Conservation (phyloP, 2,113 vertebrate species). For the Brachyhypopomus gauderio region DNA sequence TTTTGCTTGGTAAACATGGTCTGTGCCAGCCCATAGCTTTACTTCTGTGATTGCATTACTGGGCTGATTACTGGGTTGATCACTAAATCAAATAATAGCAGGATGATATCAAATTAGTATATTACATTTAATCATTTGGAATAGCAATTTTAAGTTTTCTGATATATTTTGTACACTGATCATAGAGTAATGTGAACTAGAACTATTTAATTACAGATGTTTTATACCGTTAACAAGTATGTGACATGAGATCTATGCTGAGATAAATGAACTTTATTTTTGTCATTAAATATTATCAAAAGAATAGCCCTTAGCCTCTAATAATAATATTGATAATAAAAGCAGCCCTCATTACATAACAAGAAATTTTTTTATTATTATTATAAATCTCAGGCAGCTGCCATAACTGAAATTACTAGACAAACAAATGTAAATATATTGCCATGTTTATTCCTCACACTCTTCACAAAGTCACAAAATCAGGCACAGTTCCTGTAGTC, state of each 20-base stretch:
- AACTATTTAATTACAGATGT: not conserved
- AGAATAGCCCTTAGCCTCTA: too few relatives aligned
- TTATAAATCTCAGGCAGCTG: too few relatives aligned
- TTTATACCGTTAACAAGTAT: too few relatives aligned
- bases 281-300: not conserved
- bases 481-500: too few relatives aligned
- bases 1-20: not conserved
- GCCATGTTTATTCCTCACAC: too few relatives aligned
- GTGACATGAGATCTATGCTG: too few relatives aligned
- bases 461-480: too few relatives aligned
- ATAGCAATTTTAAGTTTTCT: not conserved
- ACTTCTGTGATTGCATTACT: conserved; percentile 7
- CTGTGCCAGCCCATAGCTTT: not conserved
- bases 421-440: too few relatives aligned
- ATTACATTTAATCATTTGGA: not conserved
- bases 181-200: not conserved
- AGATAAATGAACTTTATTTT: not conserved
- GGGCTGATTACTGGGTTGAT: not conserved
- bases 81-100: not conserved
- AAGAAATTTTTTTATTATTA: too few relatives aligned
- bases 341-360: too few relatives aligned
- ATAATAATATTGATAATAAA: too few relatives aligned
- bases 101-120: not conserved
- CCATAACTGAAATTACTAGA: too few relatives aligned
- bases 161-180: not conserved